Evolutionary conservation across 2,797 vertebrate genomes (phyloP).

Genomic region (Echiichthys vipera): DNA sequence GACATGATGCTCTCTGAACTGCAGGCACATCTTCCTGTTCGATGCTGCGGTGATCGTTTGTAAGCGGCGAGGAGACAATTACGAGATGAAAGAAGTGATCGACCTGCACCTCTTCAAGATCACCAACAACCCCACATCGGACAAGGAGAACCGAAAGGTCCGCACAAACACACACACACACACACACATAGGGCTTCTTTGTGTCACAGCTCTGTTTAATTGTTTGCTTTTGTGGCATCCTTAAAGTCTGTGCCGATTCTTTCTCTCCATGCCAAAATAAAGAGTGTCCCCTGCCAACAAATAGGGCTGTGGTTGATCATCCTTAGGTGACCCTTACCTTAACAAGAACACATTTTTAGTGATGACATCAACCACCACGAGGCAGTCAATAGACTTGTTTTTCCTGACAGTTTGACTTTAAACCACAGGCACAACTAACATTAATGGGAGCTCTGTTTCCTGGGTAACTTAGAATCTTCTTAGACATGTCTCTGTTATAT

Average conservation of each 20-base stretch:
- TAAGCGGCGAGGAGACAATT: constrained; percentile 95
- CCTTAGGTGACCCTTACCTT: background rate
- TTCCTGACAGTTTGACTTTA: background rate
- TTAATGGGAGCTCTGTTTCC: background rate
- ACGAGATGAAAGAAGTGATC: constrained; percentile 98
- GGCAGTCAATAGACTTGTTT: too few species aligned
- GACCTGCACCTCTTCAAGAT: constrained; percentile 97
- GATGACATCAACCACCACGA: too few species aligned
- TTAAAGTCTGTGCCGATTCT: background rate
- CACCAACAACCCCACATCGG: constrained; percentile 95
- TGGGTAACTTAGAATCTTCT: background rate
- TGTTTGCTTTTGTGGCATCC: background rate
- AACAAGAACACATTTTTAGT: background rate
- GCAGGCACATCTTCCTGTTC: constrained; percentile 97
- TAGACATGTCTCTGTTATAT: background rate
- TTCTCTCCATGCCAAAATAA: background rate
- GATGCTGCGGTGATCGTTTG: constrained; percentile 95
- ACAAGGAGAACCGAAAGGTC: constrained; percentile 98
- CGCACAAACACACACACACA: background rate
- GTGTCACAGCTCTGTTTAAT: background rate
- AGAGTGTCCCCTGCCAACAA: background rate
- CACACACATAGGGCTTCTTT: background rate
- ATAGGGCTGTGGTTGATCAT: background rate
- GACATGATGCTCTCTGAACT: constrained; percentile 1
- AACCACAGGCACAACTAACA: background rate